These are phyloP conservation scores for Porites rus DNA, from an alignment of 92 coral and sea anemone species.

Conservation along the genomic window DNA sequence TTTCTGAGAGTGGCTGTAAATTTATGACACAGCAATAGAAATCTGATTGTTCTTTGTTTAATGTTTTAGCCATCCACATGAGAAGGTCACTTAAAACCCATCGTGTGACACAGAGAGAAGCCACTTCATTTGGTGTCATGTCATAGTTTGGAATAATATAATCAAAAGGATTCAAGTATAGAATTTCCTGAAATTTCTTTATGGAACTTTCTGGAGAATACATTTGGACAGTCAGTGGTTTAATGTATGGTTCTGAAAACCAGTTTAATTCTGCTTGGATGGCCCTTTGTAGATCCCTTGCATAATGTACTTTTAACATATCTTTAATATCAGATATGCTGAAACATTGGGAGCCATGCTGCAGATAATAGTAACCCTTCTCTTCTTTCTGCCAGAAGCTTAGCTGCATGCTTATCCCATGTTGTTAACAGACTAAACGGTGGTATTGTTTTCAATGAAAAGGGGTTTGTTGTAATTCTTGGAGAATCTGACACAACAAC, in stretches of 20 bases:
- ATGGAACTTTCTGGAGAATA: slow-evolving; percentile 26
- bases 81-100: slow-evolving; percentile 15
- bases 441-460: too few species aligned
- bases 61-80: slow-evolving; percentile 10
- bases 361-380: slow-evolving; percentile 2
- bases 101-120: slow-evolving; percentile 1
- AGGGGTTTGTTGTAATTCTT: too few species aligned
- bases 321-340: not conserved
- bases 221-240: slow-evolving; percentile 24
- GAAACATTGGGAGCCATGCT: slow-evolving; percentile 9
- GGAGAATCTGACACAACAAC: too few species aligned
- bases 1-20: too few species aligned
- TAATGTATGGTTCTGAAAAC: slow-evolving; percentile 17
- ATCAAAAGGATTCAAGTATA: slow-evolving; percentile 24
- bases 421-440: slow-evolving; percentile 24
- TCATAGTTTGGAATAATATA: slow-evolving; percentile 13
- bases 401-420: slow-evolving; percentile 21
- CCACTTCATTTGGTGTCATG: slow-evolving; percentile 8
- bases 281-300: slow-evolving; percentile 20
- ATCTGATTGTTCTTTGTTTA: slow-evolving; percentile 30
- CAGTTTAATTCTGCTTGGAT: slow-evolving; percentile 24
- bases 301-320: slow-evolving; percentile 22
- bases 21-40: slow-evolving; percentile 33
- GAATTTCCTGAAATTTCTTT: slow-evolving; percentile 17
- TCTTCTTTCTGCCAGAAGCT: slow-evolving; percentile 13